Conservation (phyloP, 2,888 invertebrate species). For the Drosophila greeni region DNA sequence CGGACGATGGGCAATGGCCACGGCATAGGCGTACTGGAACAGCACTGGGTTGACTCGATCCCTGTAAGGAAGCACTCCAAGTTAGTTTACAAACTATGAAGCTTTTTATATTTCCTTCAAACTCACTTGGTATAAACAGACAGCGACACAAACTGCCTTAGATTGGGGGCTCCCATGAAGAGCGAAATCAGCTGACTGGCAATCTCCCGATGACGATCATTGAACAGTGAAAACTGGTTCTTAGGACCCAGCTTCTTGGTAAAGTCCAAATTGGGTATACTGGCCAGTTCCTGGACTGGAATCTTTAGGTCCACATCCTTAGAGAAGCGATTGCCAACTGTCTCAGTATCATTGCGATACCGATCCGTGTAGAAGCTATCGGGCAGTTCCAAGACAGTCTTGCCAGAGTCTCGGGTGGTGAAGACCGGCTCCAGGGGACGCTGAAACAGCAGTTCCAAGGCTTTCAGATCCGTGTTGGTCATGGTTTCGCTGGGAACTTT, state of each 20-base stretch:
- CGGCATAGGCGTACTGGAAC: conserved; percentile 88
- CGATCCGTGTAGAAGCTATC: conserved; percentile 74
- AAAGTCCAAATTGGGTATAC: conserved; percentile 74
- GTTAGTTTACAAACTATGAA: no score
- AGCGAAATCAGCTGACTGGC: conserved; percentile 85
- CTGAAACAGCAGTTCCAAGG: conserved; percentile 75
- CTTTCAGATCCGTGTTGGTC: conserved; percentile 66
- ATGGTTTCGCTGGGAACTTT: conserved; percentile 32
- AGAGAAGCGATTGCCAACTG: conserved; percentile 74
- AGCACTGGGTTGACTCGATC: conserved; percentile 88
- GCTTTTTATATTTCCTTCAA: not conserved
- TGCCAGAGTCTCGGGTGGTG: conserved; percentile 75
- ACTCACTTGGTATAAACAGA: conserved; percentile 81
- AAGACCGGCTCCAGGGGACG: conserved; percentile 78
- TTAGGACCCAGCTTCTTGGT: conserved; percentile 61
- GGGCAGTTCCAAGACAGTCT: conserved; percentile 75
- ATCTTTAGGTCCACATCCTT: conserved; percentile 73
- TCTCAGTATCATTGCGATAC: conserved; percentile 66
- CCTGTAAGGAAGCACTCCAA: conserved; percentile 72
- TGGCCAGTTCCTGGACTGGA: conserved; percentile 69
- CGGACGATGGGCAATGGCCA: conserved; percentile 84
- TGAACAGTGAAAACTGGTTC: conserved; percentile 85
- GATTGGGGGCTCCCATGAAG: conserved; percentile 82
- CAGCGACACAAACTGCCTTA: conserved; percentile 84
- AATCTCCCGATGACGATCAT: conserved; percentile 84